Percentiles rank a stretch among this genome's conserved stretches.
Evolutionary conservation across 2,113 vertebrate genomes (phyloP).

Genomic region (Pagrus major): DNA sequence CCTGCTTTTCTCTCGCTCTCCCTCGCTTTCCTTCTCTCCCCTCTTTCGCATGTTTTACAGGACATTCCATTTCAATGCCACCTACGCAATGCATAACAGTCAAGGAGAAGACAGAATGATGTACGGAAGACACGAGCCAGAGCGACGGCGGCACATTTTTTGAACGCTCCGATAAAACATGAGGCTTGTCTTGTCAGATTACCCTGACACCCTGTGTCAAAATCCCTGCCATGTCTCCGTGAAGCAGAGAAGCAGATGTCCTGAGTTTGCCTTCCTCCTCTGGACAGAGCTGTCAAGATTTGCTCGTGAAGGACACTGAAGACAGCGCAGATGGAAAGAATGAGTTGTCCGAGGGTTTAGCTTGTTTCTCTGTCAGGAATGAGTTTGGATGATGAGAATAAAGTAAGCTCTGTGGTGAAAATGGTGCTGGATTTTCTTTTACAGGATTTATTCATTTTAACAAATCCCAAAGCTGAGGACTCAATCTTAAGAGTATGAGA

Average conservation of each 20-base stretch:
- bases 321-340: constrained; percentile 59
- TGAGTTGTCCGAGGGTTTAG: constrained; percentile 45
- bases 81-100: constrained; percentile 73
- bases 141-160: constrained; percentile 78
- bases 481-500: neutral
- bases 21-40: constrained; percentile 44
- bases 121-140: constrained; percentile 73
- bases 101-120: constrained; percentile 79
- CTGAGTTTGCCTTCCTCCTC: constrained; percentile 81
- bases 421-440: constrained; percentile 12
- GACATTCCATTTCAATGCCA: constrained; percentile 72
- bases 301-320: constrained; percentile 81
- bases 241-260: constrained; percentile 81
- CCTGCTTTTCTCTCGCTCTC: constrained; percentile 54
- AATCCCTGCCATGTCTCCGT: constrained; percentile 74
- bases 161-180: constrained; percentile 81
- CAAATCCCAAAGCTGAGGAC: neutral
- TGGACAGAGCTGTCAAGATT: constrained; percentile 86
- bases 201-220: constrained; percentile 81
- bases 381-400: constrained; percentile 39
- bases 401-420: constrained; percentile 23
- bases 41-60: constrained; percentile 63
- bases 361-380: constrained; percentile 23
- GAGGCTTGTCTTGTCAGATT: constrained; percentile 85
- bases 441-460: neutral